Base-by-base conservation (phyloP, 2,888 invertebrate genomes). In the Cosmia trapezina region DNA sequence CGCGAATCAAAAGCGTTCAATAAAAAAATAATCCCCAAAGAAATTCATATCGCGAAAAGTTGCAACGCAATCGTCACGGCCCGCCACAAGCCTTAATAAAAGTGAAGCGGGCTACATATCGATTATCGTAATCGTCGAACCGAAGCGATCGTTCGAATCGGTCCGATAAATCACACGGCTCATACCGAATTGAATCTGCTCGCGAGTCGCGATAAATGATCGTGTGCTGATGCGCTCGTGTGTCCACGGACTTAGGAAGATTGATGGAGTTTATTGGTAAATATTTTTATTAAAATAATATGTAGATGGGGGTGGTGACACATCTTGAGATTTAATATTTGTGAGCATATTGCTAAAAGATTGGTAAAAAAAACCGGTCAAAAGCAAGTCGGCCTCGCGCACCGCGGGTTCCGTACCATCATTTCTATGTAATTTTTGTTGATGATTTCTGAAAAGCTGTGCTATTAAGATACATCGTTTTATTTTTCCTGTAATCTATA, bases 91-190 rank as follows among this genome's bases (percentile, higher is more conserved):
- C 83, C 87, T 89, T 89, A 89, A 92, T 93, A 93, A 93, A 94
- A 93, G 89, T 90, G 93, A 90, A 87, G 87, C 85, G 82, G 78
- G 87, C 87, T 87, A 89, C 70, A 78, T 92, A 93, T 94, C 94
- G 94, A 95, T 95, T 94, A 94, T 91, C 89, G 88, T 86, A 86
- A 88, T 86, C 93, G 87, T 82, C 90, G 91, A 90, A 90, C 93
- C 93, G 94, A 90, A 89, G 89, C 92, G 91, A 88, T 93, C 89
- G 89, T 76, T 88, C 87, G 90, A 89, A 93, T 93, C 93, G 91
- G 87, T 82, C 83, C 90, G 90, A 93, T 95, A 94, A 94, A 95
- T 95, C 94, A 94, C 89, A 87, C 85, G 73, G 70, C 71, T 83
- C 83, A 83, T 84, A 83, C 84, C 85, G 86, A 89, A 88, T 89